Evolutionary conservation across 2,113 vertebrate genomes (phyloP).

Genomic region (Corythornis madagascariensis): DNA sequence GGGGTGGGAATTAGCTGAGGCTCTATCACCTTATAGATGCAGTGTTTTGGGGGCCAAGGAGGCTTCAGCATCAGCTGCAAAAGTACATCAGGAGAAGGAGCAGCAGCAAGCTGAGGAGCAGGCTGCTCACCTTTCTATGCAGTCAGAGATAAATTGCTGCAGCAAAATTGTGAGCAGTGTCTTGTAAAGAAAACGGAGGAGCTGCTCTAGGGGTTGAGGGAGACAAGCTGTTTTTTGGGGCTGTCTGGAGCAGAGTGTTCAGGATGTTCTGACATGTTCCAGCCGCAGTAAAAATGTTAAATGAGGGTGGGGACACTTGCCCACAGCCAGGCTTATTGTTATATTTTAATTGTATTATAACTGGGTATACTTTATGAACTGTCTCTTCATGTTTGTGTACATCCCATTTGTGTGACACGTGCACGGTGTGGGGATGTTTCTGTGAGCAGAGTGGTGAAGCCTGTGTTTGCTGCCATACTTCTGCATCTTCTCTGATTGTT

Average conservation of each 20-base stretch:
- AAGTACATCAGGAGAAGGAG: neutral
- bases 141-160: constrained; percentile 61
- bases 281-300: neutral
- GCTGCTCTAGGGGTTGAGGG: neutral
- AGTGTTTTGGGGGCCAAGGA: neutral
- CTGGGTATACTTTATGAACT: neutral
- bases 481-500: neutral
- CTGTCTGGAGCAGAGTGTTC: neutral
- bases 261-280: neutral
- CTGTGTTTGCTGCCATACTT: neutral
- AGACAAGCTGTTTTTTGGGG: neutral
- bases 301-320: neutral
- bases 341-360: neutral
- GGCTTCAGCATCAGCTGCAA: neutral
- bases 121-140: neutral
- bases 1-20: neutral
- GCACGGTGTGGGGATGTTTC: neutral
- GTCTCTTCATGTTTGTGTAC: neutral
- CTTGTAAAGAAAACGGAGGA: constrained; percentile 18
- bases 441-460: neutral
- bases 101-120: neutral
- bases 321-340: neutral
- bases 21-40: neutral
- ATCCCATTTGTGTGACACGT: neutral
- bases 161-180: constrained; percentile 19